Conservation (phyloP, 2,888 invertebrate species). For the Heterodera filipjevi region DNA sequence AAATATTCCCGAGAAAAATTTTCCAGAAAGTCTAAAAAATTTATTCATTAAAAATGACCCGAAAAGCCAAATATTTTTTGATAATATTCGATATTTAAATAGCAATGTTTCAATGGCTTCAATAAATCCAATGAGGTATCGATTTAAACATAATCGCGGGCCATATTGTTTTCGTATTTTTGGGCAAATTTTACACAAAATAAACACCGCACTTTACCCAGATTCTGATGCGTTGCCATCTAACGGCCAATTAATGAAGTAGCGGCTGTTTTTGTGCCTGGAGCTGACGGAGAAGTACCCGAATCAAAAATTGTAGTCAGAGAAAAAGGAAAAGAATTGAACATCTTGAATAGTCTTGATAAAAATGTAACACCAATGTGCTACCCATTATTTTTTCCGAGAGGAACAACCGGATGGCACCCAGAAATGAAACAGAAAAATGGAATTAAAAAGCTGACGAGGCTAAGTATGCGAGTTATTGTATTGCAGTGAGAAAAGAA, state of each 20-base stretch:
- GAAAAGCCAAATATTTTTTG: neutral
- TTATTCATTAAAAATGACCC: neutral
- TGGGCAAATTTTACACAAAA: slow-evolving; percentile 10
- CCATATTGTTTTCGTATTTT: neutral
- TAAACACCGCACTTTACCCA: slow-evolving; percentile 13
- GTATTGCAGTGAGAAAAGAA: neutral
- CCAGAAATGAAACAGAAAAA: slow-evolving; percentile 20
- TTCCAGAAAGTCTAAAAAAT: neutral
- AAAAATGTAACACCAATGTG: slow-evolving; percentile 66
- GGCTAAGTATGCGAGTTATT: slow-evolving; percentile 30
- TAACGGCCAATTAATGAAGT: slow-evolving; percentile 45
- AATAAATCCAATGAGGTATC: neutral
- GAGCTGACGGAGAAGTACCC: slow-evolving; percentile 38
- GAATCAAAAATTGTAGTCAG: slow-evolving; percentile 63
- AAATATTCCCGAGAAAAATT: neutral
- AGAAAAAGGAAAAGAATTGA: slow-evolving; percentile 47
- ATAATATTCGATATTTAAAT: neutral
- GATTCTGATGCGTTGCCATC: neutral
- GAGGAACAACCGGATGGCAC: slow-evolving; percentile 49
- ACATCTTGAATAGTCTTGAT: slow-evolving; percentile 58
- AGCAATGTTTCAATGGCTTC: neutral
- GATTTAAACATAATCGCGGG: neutral
- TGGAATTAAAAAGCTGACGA: slow-evolving; percentile 31
- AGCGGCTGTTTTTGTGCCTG: slow-evolving; percentile 26
- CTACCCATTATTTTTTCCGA: slow-evolving; percentile 66